Conservation (phyloP, 2,888 invertebrate species). For the Siphlonurus alternatus region DNA sequence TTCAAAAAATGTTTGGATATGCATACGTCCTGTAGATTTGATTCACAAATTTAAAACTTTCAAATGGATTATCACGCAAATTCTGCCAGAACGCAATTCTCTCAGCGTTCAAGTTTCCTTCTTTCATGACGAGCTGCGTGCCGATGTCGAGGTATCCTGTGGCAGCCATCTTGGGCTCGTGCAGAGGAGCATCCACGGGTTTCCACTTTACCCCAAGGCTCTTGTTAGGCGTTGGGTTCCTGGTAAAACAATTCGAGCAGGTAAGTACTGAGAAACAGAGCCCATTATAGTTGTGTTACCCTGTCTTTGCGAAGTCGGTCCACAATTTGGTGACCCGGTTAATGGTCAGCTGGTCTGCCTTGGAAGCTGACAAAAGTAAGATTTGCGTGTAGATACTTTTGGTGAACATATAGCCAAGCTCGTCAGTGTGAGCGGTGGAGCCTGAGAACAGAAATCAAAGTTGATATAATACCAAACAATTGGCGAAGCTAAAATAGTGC, state of each 20-base stretch:
- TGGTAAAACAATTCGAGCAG: no score
- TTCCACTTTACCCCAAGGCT: neutral
- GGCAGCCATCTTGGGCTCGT: neutral
- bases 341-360: slow-evolving; percentile 7
- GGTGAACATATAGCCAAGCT: slow-evolving; percentile 13
- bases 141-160: neutral
- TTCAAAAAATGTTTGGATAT: no score
- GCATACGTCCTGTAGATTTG: no score
- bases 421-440: slow-evolving; percentile 11
- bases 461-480: no score
- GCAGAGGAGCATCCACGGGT: neutral
- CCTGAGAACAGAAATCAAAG: no score
- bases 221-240: neutral
- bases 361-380: slow-evolving; percentile 1
- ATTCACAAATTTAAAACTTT: no score
- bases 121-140: neutral
- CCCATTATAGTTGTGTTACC: no score
- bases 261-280: no score
- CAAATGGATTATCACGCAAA: no score
- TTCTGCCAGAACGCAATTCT: neutral
- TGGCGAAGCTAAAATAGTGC: no score
- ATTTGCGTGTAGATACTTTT: neutral
- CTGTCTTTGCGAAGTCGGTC: slow-evolving; percentile 35
- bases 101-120: neutral
- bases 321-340: slow-evolving; percentile 6